A percentile compares a stretch with the other conserved stretches of the same genome.
Conservation (phyloP, 2,797 vertebrate genomes). For the Enteromius argenteus region DNA sequence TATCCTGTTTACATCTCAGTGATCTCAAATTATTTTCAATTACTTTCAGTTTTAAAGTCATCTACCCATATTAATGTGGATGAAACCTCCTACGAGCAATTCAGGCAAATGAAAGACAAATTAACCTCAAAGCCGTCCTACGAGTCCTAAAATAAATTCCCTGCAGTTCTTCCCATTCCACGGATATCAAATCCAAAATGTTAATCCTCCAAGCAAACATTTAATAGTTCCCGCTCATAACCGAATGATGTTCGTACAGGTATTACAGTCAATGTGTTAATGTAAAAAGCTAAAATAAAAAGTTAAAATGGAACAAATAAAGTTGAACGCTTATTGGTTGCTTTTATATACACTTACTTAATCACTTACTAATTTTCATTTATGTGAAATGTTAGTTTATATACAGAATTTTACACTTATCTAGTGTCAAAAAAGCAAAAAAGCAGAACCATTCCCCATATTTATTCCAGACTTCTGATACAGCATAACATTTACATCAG, state of each 20-base stretch:
- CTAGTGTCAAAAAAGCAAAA: background rate
- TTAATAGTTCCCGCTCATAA: constrained; percentile 71
- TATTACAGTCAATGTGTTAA: constrained; percentile 23
- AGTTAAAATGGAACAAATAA: background rate
- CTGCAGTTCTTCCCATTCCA: constrained; percentile 53
- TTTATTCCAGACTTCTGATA: background rate
- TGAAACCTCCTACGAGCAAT: constrained; percentile 65
- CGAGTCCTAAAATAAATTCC: constrained; percentile 65
- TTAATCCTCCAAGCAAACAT: constrained; percentile 73
- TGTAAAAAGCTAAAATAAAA: background rate
- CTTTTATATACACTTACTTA: background rate
- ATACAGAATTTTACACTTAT: too few relatives aligned
- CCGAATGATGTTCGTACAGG: background rate
- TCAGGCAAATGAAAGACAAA: constrained; percentile 63
- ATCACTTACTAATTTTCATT: background rate
- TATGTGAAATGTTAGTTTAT: background rate
- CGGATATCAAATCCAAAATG: constrained; percentile 62
- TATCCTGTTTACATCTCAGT: constrained; percentile 72
- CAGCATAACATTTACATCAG: background rate
- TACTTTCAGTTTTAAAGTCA: constrained; percentile 65
- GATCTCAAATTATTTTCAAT: constrained; percentile 72
- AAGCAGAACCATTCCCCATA: too few relatives aligned
- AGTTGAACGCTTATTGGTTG: background rate
- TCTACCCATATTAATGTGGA: constrained; percentile 65
- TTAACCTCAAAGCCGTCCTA: constrained; percentile 63